These are phyloP conservation scores for Gobio gobio DNA, from an alignment of 2,113 vertebrate species.

Conservation along the genomic window DNA sequence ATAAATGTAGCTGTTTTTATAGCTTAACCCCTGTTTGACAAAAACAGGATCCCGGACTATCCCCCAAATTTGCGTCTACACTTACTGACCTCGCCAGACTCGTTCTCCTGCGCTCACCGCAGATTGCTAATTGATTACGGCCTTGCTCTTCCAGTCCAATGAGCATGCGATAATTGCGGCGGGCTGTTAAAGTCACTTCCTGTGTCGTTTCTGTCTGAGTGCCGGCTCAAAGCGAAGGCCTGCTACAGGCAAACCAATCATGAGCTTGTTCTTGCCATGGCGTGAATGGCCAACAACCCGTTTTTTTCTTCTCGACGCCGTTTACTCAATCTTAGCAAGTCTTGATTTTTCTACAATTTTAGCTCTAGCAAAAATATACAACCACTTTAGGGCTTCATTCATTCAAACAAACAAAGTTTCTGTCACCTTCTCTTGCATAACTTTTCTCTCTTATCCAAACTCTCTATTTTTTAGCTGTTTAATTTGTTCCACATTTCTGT, in stretches of 20 bases:
- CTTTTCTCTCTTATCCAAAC: slow-evolving; percentile 4
- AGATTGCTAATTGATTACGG: slow-evolving; percentile 65
- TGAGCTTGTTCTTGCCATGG: not conserved
- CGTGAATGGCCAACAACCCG: not conserved
- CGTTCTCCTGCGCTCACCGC: slow-evolving; percentile 44
- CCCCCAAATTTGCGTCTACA: slow-evolving; percentile 16
- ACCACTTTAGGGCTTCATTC: not conserved
- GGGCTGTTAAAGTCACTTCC: slow-evolving; percentile 27
- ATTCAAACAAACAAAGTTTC: slow-evolving; percentile 20
- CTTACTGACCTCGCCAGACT: slow-evolving; percentile 1
- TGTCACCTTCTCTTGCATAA: slow-evolving; percentile 16
- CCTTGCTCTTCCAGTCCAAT: slow-evolving; percentile 41
- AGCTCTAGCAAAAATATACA: not conserved
- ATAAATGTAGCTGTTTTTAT: slow-evolving; percentile 47
- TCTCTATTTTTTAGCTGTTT: slow-evolving; percentile 11
- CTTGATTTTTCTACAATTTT: not conserved
- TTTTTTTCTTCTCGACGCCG: not conserved
- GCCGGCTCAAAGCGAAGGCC: not conserved
- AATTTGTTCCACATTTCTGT: slow-evolving; percentile 53
- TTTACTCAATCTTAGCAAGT: slow-evolving; percentile 7
- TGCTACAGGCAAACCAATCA: slow-evolving; percentile 18
- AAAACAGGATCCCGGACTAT: slow-evolving; percentile 34
- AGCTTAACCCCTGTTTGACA: slow-evolving; percentile 2
- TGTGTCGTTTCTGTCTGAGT: not conserved
- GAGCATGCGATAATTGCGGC: slow-evolving; percentile 50